Base-by-base conservation (phyloP, 2,113 vertebrate species). In the Labrus mixtus region DNA sequence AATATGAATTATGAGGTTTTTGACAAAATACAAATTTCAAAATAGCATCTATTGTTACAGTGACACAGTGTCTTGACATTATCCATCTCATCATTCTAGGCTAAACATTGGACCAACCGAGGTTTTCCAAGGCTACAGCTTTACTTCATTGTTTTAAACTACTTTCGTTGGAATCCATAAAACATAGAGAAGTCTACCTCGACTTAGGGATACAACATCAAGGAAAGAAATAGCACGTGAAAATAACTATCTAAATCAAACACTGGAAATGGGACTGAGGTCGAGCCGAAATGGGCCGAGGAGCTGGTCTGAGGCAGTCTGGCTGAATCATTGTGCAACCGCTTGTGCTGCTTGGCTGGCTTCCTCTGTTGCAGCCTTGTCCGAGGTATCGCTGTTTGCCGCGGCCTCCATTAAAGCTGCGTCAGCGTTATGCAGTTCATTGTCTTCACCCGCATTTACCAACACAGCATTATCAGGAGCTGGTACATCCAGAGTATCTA, bases 251-350 rank as follows among this genome's bases (percentile, higher is more conserved):
- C 89, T 88, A 89, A 73, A 79, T 79, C 76, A 79, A 89, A 73
- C 76, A 80, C 53, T 95, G 95, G 95, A 92, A 92, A 94, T 93
- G 91, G 93, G 89, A 90, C 90, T 92, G 87, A 92, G 91, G 94
- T 96, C 94, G 95, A 94, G 92, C 92, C 94, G 93, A 71, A 63
- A 65, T 90, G 92, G 90, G 92, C 94, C 92, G 94, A 95, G 89
- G 90, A 93, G 76, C 89, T 93, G 89, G 50, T 72, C 64, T 65
- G 65, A 79, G 73, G 53, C 62, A 61, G 60, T 94, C 92, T 78
- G 20, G 85, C 76, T 84, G 78, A 92, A 87, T 93, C 83, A 94
- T 62, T 84, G 88, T 89, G 90, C 71, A 62, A 71, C 65, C 36
- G 93, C 91, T 90, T 90, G 94, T 92, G 96, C 82, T 94, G 95